Evolutionary conservation across 2,888 invertebrate species (phyloP).

Genomic region (Buathra laborator): DNA sequence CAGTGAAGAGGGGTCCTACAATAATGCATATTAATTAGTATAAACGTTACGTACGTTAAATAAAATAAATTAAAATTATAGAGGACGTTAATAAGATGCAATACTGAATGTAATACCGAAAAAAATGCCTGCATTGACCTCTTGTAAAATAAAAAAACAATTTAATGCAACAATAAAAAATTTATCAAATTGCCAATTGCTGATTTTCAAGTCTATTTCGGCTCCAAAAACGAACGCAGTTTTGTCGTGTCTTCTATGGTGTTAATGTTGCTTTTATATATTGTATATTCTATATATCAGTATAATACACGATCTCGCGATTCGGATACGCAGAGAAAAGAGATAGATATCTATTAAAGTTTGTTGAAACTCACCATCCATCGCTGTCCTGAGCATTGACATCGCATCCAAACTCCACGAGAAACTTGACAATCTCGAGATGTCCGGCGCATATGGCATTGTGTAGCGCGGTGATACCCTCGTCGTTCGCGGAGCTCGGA

Average conservation of each 20-base stretch:
- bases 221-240: no score
- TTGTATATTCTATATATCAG: no score
- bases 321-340: no score
- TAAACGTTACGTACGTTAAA: neutral
- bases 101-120: no score
- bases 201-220: no score
- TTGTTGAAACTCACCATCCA: constrained; percentile 90
- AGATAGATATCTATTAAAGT: neutral
- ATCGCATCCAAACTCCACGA: constrained; percentile 99
- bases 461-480: constrained; percentile 99
- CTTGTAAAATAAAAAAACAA: no score
- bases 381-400: constrained; percentile 99
- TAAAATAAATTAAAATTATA: neutral
- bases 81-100: neutral
- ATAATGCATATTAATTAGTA: constrained; percentile 3
- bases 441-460: constrained; percentile 99
- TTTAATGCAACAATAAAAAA: no score
- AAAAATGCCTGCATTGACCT: no score
- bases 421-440: constrained; percentile 98
- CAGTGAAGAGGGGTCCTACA: constrained; percentile 98
- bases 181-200: no score
- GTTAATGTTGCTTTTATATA: no score
- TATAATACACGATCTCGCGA: no score
- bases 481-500: constrained; percentile 99
- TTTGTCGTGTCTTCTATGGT: no score